A percentile compares a stretch with the other conserved stretches of the same genome.
Conservation (phyloP, 2,113 vertebrate genomes). For the Aspiorhynchus laticeps region DNA sequence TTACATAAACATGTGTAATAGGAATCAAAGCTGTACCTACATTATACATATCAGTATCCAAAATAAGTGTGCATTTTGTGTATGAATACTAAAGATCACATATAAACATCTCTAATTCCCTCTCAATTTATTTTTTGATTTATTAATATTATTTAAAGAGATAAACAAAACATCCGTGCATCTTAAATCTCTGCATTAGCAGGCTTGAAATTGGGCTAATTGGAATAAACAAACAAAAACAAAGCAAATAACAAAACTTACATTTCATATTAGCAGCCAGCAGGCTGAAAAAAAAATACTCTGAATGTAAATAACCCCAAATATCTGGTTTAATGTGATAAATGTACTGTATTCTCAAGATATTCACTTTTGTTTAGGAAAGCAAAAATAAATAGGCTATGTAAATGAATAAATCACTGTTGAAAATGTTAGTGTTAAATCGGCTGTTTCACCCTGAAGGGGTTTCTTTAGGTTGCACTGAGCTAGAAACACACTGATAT, state of each 20-base stretch:
- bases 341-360: background rate
- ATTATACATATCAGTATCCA: background rate
- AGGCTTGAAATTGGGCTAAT: background rate
- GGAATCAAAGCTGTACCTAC: background rate
- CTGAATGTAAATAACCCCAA: background rate
- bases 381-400: background rate
- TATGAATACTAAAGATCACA: background rate
- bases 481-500: background rate
- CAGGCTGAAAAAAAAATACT: background rate
- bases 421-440: background rate
- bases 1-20: background rate
- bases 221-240: background rate
- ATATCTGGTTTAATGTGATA: background rate
- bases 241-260: background rate
- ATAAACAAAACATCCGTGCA: background rate
- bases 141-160: background rate
- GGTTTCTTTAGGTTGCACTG: background rate
- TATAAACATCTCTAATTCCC: background rate
- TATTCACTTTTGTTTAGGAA: background rate
- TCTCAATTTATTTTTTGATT: background rate
- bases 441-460: background rate
- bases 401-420: background rate
- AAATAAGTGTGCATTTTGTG: background rate
- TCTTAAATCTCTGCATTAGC: background rate
- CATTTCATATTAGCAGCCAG: slow-evolving; percentile 9